Evolutionary conservation across 2,113 vertebrate species (phyloP).

Genomic region (Poeciliopsis prolifica): DNA sequence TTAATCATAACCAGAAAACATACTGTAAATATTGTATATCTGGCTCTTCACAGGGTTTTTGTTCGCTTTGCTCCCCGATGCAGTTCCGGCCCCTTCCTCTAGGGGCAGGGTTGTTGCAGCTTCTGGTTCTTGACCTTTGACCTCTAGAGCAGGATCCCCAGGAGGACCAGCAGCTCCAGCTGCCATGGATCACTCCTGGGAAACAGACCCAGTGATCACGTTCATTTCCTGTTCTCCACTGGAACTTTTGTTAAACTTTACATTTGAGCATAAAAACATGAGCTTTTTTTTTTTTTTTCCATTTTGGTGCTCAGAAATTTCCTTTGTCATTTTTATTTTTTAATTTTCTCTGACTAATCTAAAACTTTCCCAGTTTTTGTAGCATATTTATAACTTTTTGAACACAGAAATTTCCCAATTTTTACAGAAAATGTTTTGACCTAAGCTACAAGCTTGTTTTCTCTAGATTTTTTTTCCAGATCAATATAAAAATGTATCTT

Average conservation of each 20-base stretch:
- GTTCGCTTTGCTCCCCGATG: slow-evolving; percentile 75
- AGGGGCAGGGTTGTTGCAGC: slow-evolving; percentile 86
- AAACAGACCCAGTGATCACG: neutral
- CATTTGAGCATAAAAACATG: too few relatives aligned
- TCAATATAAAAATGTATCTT: too few relatives aligned
- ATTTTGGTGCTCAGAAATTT: too few relatives aligned
- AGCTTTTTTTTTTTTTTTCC: too few relatives aligned
- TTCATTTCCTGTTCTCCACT: neutral
- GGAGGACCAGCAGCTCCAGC: slow-evolving; percentile 92
- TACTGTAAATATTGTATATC: slow-evolving; percentile 86
- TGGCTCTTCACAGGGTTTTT: slow-evolving; percentile 78
- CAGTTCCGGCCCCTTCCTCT: slow-evolving; percentile 80
- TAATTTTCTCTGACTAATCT: too few relatives aligned
- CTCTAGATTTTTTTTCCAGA: too few relatives aligned
- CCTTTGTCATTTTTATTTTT: too few relatives aligned
- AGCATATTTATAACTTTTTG: too few relatives aligned
- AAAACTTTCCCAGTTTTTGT: too few relatives aligned
- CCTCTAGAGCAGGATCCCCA: slow-evolving; percentile 84
- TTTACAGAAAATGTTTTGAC: too few relatives aligned
- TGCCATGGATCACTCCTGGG: slow-evolving; percentile 83
- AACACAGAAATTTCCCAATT: too few relatives aligned
- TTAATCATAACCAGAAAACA: slow-evolving; percentile 28
- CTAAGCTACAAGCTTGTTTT: too few relatives aligned
- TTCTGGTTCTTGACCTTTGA: slow-evolving; percentile 81
- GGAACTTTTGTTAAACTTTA: neutral